phyloP scores from a whole-genome alignment of 1,140 invertebrate species.

The Heliothis virescens region DNA sequence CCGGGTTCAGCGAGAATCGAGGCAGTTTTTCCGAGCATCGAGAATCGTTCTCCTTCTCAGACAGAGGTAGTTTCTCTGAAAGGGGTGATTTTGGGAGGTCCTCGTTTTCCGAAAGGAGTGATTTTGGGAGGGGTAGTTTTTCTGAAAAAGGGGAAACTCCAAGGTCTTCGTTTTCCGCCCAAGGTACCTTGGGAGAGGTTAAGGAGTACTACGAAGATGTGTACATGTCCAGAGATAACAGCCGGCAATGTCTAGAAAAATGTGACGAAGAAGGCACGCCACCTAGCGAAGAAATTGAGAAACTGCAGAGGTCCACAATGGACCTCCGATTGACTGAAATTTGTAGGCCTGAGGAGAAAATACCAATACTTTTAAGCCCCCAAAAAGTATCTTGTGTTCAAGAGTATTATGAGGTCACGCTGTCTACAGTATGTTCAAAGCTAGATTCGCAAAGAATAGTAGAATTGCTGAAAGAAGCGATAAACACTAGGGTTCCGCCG shows the following conservation, averaged over 20 bases:
- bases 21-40: slow-evolving; percentile 83
- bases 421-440: slow-evolving; percentile 93
- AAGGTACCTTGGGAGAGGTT: slow-evolving; percentile 80
- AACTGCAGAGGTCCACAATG: slow-evolving; percentile 81
- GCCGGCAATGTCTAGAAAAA: slow-evolving; percentile 71
- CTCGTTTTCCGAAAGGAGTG: slow-evolving; percentile 80
- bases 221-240: slow-evolving; percentile 74
- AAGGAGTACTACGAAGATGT: slow-evolving; percentile 79
- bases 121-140: slow-evolving; percentile 80
- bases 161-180: slow-evolving; percentile 82
- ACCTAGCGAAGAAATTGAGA: slow-evolving; percentile 75
- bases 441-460: slow-evolving; percentile 93
- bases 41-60: slow-evolving; percentile 84
- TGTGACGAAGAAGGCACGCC: slow-evolving; percentile 72
- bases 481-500: slow-evolving; percentile 92
- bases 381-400: slow-evolving; percentile 79
- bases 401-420: slow-evolving; percentile 89
- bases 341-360: slow-evolving; percentile 72
- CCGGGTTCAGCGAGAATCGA: slow-evolving; percentile 83
- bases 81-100: slow-evolving; percentile 80
- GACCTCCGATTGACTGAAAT: slow-evolving; percentile 81
- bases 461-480: slow-evolving; percentile 92
- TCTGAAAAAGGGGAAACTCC: slow-evolving; percentile 84
- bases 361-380: slow-evolving; percentile 83
- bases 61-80: slow-evolving; percentile 83